These are phyloP conservation scores for Ictalurus furcatus DNA, from an alignment of 2,113 vertebrate genomes.

Conservation along the genomic window DNA sequence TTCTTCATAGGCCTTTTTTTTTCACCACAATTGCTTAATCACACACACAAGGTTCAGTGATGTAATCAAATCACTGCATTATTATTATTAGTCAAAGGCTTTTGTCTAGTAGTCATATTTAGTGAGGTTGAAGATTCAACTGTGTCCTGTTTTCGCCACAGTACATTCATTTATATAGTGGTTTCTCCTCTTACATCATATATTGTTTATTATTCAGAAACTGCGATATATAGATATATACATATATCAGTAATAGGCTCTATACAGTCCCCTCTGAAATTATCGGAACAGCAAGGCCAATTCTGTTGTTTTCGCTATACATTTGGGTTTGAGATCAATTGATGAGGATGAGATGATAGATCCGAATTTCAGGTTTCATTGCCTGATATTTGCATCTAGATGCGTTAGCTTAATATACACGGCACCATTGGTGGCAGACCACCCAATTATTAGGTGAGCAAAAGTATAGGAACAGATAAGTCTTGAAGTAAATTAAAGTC, in stretches of 20 bases:
- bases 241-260: neutral
- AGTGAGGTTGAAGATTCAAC: neutral
- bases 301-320: too few relatives aligned
- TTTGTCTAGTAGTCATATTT: neutral
- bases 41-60: neutral
- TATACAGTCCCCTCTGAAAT: too few relatives aligned
- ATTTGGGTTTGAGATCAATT: too few relatives aligned
- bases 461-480: too few relatives aligned
- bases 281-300: too few relatives aligned
- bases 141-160: neutral
- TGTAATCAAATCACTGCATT: neutral
- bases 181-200: neutral
- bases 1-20: neutral
- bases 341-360: too few relatives aligned
- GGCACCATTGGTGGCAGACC: too few relatives aligned
- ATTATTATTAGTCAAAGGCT: neutral
- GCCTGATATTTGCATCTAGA: too few relatives aligned
- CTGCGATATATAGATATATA: neutral
- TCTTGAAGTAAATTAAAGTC: too few relatives aligned
- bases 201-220: neutral
- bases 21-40: neutral
- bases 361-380: too few relatives aligned
- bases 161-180: neutral
- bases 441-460: too few relatives aligned
- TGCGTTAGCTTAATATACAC: too few relatives aligned